Conservation (phyloP, 2,113 vertebrate species). For the Suncus etruscus region DNA sequence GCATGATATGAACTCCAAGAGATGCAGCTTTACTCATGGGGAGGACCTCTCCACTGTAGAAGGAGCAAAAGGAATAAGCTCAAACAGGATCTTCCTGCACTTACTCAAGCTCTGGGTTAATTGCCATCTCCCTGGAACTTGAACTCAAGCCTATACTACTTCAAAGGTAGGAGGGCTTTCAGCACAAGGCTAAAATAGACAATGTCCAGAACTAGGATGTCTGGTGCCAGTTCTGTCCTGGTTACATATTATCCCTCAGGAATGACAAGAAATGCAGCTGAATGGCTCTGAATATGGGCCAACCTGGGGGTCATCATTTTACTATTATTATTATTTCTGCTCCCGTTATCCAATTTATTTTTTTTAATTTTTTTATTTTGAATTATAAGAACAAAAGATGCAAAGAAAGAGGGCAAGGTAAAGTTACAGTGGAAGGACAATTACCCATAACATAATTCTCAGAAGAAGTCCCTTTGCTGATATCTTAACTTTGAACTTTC, state of each 20-base stretch:
- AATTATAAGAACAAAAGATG: too few species aligned
- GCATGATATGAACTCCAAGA: neutral
- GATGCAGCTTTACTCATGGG: constrained; percentile 18
- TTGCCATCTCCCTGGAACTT: neutral
- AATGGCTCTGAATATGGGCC: neutral
- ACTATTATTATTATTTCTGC: constrained; percentile 53
- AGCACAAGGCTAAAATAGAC: constrained; percentile 26
- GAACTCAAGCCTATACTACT: neutral
- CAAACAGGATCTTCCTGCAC: neutral
- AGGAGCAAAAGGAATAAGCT: constrained; percentile 4
- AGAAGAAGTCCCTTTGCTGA: too few species aligned
- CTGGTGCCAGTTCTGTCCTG: constrained; percentile 18
- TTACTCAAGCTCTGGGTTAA: neutral
- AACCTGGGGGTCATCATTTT: constrained; percentile 46
- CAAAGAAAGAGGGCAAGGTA: too few species aligned
- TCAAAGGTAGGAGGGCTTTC: neutral
- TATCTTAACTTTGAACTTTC: too few species aligned
- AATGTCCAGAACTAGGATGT: neutral
- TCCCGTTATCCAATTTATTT: constrained; percentile 52
- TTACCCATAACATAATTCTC: too few species aligned
- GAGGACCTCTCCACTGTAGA: neutral
- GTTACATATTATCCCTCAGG: neutral
- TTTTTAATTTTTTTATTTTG: too few species aligned
- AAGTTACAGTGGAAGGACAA: too few species aligned
- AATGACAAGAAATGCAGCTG: constrained; percentile 54